phyloP scores from a whole-genome alignment of 1,140 invertebrate genomes.

The Epicauta chinensis region DNA sequence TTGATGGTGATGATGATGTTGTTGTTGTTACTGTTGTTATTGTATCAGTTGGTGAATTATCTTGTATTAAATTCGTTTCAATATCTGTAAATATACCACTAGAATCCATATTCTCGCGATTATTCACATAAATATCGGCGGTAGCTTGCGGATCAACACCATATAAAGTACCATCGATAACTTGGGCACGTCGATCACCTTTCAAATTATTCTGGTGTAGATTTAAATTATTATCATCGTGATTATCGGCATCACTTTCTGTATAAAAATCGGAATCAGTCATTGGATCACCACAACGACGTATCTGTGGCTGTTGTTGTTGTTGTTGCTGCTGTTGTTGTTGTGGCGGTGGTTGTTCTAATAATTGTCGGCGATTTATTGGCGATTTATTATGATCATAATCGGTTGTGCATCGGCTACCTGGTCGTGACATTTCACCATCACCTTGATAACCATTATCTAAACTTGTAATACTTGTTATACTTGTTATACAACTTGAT shows the following conservation, averaged over 20 bases:
- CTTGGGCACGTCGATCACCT: conserved; percentile 62
- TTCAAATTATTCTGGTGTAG: conserved; percentile 27
- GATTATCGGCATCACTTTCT: conserved; percentile 75
- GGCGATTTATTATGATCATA: conserved; percentile 54
- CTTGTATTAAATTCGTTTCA: conserved; percentile 47
- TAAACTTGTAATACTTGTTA: conserved; percentile 77
- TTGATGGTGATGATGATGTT: conserved; percentile 16
- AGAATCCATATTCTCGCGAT: conserved; percentile 71
- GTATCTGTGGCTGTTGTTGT: conserved; percentile 33
- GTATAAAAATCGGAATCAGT: conserved; percentile 86
- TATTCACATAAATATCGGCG: conserved; percentile 44
- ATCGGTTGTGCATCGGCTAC: conserved; percentile 56
- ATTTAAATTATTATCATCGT: conserved; percentile 59
- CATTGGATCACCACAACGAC: conserved; percentile 70
- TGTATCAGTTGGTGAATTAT: conserved; percentile 38
- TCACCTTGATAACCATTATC: conserved; percentile 83
- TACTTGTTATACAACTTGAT: conserved; percentile 73
- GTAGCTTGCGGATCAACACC: conserved; percentile 51
- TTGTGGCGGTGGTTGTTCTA: conserved; percentile 34
- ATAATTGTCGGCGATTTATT: conserved; percentile 39
- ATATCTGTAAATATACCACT: conserved; percentile 80
- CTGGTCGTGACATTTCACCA: conserved; percentile 73
- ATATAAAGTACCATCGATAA: conserved; percentile 78
- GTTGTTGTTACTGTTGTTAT: too few species aligned
- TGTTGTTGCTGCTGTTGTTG: conserved; percentile 38